Base-by-base conservation (phyloP, 2,797 vertebrate species). In the Anas bernieri region DNA sequence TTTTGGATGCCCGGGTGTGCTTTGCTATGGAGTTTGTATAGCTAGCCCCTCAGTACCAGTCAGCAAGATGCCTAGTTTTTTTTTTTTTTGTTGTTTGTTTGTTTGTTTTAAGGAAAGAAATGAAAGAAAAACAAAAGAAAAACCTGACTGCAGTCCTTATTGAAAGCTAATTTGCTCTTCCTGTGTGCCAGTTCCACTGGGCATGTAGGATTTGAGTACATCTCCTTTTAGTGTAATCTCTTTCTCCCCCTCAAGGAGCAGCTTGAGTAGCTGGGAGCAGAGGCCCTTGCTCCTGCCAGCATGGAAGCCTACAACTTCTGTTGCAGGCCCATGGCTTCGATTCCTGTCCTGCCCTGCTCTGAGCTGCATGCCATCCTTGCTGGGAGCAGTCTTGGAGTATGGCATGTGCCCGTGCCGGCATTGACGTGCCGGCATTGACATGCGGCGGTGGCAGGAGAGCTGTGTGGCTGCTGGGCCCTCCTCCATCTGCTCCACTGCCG, bases 321-420 rank as follows among this genome's bases (percentile, higher is more conserved):
- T 91, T 66, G 31, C 28, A 48, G 59, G 18, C 17, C 77, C 15
- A 74, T 70, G 64, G 31, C 63, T 93, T 82, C 45, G 17, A 15
- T 67, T 83, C n/a, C 13, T 74, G 33, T 48, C 54, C 41, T 46
- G 15, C 50, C 13, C 16, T 80, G 62, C 61, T 72, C 28, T 23
- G 72, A n/a, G 56, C 82, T 25, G n/a, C 28, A 7, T 12, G 23
- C 45, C 1, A 4, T 45, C 50, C 33, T 1, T 23, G 41, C 10
- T 28, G 8, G 10, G 22, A 11, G 56, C 0, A 7, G 2, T 7
- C 5, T 33, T 39, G 0, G 1, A 25, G 46, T 0, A 1, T 2
- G 3, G 43, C 16, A 6, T 46, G 75, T 31, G n/a, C 18, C 58
- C 0, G 0, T 66, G 59, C 67, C 46, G n/a, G n/a, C n/a, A n/a